Percentiles rank a stretch among this genome's conserved stretches.
phyloP scores from a whole-genome alignment of 2,888 invertebrate genomes.

The Liposcelis brunnea region DNA sequence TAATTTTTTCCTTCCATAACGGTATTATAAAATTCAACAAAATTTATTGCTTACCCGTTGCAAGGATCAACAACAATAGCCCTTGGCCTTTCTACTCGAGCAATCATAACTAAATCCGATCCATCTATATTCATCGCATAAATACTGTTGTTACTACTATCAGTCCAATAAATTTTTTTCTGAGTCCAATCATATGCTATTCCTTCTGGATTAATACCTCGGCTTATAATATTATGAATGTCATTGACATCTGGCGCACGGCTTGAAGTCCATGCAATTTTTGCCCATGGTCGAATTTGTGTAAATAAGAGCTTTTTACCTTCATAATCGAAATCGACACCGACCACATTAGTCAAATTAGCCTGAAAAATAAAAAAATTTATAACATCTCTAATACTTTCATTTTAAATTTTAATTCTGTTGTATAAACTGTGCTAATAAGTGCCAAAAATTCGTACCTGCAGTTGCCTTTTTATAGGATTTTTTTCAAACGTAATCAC shows the following conservation, averaged over 20 bases:
- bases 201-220: slow-evolving; percentile 80
- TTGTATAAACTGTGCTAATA: background rate
- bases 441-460: background rate
- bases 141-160: slow-evolving; percentile 83
- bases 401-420: too few species aligned
- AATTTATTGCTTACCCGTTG: slow-evolving; percentile 59
- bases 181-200: slow-evolving; percentile 97
- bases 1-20: too few species aligned
- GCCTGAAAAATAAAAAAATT: slow-evolving; percentile 23
- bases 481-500: background rate
- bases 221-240: slow-evolving; percentile 40
- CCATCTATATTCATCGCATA: slow-evolving; percentile 90
- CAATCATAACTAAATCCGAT: slow-evolving; percentile 74
- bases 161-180: slow-evolving; percentile 95
- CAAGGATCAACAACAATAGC: slow-evolving; percentile 96
- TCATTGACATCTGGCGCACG: slow-evolving; percentile 40
- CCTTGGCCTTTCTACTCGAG: slow-evolving; percentile 78
- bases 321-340: slow-evolving; percentile 85
- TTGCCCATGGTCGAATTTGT: slow-evolving; percentile 80
- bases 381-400: background rate
- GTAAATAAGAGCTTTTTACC: slow-evolving; percentile 81
- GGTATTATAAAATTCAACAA: too few species aligned
- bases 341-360: slow-evolving; percentile 83
- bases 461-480: background rate
- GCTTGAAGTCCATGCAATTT: slow-evolving; percentile 65